Conservation (phyloP, 2,797 vertebrate species). For the Nyctalus aviator region DNA sequence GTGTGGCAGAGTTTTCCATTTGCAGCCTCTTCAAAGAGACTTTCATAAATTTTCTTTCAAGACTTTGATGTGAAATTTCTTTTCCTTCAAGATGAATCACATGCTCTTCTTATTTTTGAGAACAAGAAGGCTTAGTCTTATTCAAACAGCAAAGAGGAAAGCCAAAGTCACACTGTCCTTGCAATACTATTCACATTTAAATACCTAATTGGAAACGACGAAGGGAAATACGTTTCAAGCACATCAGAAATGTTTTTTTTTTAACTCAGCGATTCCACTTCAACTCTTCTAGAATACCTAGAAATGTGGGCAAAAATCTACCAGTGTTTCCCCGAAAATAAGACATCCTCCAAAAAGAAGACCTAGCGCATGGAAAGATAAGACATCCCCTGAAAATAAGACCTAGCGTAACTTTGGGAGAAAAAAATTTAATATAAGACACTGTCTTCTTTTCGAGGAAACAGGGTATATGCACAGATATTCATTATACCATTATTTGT, state of each 20-base stretch:
- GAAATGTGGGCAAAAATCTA: neutral
- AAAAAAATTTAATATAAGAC: too few species aligned
- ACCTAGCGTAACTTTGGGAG: too few species aligned
- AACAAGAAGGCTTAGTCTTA: neutral
- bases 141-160: conserved; percentile 40
- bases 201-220: conserved; percentile 5
- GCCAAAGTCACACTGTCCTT: neutral
- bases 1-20: neutral
- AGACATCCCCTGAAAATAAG: too few species aligned
- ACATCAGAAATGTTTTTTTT: conserved; percentile 9
- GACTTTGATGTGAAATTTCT: conserved; percentile 51
- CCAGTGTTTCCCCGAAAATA: too few species aligned
- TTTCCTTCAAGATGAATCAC: conserved; percentile 52
- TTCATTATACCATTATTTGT: neutral
- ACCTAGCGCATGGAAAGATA: too few species aligned
- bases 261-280: conserved; percentile 21
- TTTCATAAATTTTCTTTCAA: conserved; percentile 53
- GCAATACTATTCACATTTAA: neutral
- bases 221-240: neutral
- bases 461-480: neutral
- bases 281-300: neutral
- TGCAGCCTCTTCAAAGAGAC: conserved; percentile 36
- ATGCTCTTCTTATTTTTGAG: conserved; percentile 35
- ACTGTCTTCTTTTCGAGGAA: too few species aligned
- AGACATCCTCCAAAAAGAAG: too few species aligned